Evolutionary conservation across 2,113 vertebrate species (phyloP), one percentile per base, ranked within the genome.

Genomic region (Rattus rattus): DNA sequence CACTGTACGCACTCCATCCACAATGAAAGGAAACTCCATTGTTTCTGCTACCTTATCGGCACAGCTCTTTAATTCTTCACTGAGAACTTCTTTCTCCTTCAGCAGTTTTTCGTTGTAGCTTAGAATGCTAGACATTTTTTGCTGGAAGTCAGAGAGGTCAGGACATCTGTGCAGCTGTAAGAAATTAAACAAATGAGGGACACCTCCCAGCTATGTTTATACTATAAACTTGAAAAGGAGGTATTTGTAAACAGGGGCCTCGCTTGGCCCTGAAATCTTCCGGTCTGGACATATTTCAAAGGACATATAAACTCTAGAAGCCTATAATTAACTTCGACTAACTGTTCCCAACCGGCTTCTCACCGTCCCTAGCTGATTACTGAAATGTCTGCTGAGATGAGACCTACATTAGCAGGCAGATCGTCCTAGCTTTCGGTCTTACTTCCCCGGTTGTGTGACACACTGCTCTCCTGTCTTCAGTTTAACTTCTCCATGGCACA

Each of bases 31-130:
- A 85, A 52, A 49, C 4, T 1, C 49, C 49, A 39, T 56, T 63
- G n/a, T 7, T 65, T 39, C 65, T 14, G 96, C 87, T 96, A 99
- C 99, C 99, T 99, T 99, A 72, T 99, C 98, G 7, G 98, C 79
- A 20, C 98, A 99, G 92, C 97, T 98, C 59, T 96, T 98, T 77
- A 99, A 93, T 70, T 99, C 99, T 89, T 99, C 98, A 54, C 98
- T 98, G 67, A 99, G 96, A 59, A 98, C 98, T 96, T 99, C 99
- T 49, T 99, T 99, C 61, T 99, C 99, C 90, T 99, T 97, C 93
- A 98, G 96, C 90, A 99, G 97, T 96, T 99, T 98, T 36, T 99
- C 98, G 0, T 98, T 99, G 96, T 98, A 97, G 84, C 90, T 96
- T 7, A 96, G 77, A 91, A 99, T 88, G 70, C 96, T 98, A 0